Percentiles rank a stretch among this genome's conserved stretches.
phyloP scores from a whole-genome alignment of 2,797 vertebrate genomes.

The Manis javanica region DNA sequence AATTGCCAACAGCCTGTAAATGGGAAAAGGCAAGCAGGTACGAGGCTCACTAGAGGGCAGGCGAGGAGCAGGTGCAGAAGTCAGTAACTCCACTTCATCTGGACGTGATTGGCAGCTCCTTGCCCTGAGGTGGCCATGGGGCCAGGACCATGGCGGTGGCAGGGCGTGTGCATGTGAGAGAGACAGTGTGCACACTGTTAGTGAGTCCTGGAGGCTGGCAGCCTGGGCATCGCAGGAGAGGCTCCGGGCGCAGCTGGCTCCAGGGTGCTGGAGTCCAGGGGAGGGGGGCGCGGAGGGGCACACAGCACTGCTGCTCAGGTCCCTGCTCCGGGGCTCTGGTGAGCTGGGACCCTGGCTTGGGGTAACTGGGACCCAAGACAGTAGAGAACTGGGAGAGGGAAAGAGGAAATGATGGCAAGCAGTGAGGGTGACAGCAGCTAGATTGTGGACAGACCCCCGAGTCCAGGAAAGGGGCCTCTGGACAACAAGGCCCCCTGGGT shows the following conservation, averaged over 20 bases:
- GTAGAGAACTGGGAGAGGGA: neutral
- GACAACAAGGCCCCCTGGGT: neutral
- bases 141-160: rapidly evolving
- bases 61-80: too few relatives aligned
- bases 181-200: neutral
- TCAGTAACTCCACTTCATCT: neutral
- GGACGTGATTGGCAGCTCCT: neutral
- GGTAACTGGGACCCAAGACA: neutral
- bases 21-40: neutral
- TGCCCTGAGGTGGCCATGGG: rapidly evolving
- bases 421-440: neutral
- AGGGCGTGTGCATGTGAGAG: neutral
- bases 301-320: neutral
- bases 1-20: neutral
- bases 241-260: neutral
- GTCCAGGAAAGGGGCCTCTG: neutral
- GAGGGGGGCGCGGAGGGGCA: too few relatives aligned
- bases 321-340: neutral
- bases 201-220: neutral
- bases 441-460: neutral
- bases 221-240: neutral
- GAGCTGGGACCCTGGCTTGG: neutral
- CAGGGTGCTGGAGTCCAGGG: neutral
- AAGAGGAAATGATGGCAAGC: neutral
- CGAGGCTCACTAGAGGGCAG: neutral